Percentiles rank a stretch among this genome's conserved stretches.
Evolutionary conservation across 2,888 invertebrate genomes (phyloP).

Genomic region (Nebria salina): DNA sequence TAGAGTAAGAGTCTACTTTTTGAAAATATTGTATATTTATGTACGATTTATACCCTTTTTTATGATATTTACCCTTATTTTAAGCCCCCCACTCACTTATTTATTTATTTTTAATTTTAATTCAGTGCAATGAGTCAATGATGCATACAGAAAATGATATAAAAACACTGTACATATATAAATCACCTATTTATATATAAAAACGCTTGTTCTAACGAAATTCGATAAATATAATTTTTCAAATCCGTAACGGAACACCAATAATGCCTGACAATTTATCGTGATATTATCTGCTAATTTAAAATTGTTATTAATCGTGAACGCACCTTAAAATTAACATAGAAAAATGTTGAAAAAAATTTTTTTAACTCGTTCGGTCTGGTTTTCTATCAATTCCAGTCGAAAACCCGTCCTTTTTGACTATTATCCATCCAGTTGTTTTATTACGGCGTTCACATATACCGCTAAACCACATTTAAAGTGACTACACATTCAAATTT

Average conservation of each 20-base stretch:
- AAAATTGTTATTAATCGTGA: background rate
- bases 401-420: constrained; percentile 11
- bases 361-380: background rate
- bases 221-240: constrained; percentile 31
- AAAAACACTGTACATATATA: constrained; percentile 32
- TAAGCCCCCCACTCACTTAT: too few species aligned
- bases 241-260: constrained; percentile 39
- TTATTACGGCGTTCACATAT: constrained; percentile 11
- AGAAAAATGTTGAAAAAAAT: background rate
- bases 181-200: constrained; percentile 37
- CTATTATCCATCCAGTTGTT: constrained; percentile 13
- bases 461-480: background rate
- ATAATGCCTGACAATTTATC: constrained; percentile 42
- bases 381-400: background rate
- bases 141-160: background rate
- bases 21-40: too few species aligned
- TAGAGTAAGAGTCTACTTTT: too few species aligned
- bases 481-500: background rate
- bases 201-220: constrained; percentile 32
- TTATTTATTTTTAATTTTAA: too few species aligned
- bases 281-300: constrained; percentile 26
- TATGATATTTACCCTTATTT: too few species aligned
- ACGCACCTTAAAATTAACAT: constrained; percentile 5
- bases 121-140: constrained; percentile 18
- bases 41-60: too few species aligned